phyloP scores from a whole-genome alignment of 2,113 vertebrate genomes.

The Pavo muticus region DNA sequence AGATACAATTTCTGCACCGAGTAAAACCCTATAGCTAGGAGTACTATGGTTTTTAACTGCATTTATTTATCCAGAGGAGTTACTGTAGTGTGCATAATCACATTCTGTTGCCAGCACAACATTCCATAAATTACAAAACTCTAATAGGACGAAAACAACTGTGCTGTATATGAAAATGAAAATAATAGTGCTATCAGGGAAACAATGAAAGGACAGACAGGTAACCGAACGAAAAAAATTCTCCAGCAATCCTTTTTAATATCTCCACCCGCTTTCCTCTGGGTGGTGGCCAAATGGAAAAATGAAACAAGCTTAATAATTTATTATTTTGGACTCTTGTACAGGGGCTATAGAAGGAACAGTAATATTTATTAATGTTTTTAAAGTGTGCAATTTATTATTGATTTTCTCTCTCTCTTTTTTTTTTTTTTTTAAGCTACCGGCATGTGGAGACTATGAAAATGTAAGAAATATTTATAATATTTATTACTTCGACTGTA shows the following conservation, averaged over 20 bases:
- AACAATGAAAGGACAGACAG: not conserved
- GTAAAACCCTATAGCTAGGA: not conserved
- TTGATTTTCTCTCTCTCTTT: constrained; percentile 20
- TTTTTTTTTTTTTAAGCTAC: constrained; percentile 59
- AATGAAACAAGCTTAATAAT: constrained; percentile 8
- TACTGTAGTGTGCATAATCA: not conserved
- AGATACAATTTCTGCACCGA: not conserved
- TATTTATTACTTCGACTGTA: constrained; percentile 35
- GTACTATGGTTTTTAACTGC: not conserved
- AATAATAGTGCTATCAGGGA: not conserved
- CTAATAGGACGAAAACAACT: not conserved
- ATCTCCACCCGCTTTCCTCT: not conserved
- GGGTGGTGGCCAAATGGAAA: not conserved
- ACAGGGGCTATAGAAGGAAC: not conserved
- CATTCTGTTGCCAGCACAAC: not conserved
- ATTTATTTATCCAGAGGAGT: not conserved
- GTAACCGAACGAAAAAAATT: not conserved
- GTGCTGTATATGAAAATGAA: not conserved
- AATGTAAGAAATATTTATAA: constrained; percentile 33
- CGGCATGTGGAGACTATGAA: constrained; percentile 9
- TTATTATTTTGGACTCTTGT: constrained; percentile 1
- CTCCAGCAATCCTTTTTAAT: not conserved
- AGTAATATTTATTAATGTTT: constrained; percentile 49
- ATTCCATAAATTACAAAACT: not conserved
- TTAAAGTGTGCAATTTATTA: constrained; percentile 54